phyloP scores from a whole-genome alignment of 1,140 invertebrate genomes.

The Caenorhabditis tropicalis region DNA sequence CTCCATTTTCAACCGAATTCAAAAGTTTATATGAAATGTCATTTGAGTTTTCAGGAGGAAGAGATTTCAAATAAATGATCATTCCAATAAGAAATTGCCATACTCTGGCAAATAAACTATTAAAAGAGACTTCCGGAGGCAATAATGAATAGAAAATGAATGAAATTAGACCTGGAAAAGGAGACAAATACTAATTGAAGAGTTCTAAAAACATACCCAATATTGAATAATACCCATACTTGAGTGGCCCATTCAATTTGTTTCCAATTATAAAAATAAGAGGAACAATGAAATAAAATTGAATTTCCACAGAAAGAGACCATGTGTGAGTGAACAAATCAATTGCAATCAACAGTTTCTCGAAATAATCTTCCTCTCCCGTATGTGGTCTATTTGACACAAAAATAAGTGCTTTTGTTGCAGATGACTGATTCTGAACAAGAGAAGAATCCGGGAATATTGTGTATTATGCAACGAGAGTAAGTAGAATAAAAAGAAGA shows the following conservation, averaged over 20 bases:
- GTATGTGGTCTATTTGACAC: conserved; percentile 29
- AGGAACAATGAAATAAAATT: conserved; percentile 30
- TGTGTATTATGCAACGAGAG: neutral
- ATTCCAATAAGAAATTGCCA: conserved; percentile 10
- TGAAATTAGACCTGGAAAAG: neutral
- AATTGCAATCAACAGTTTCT: neutral
- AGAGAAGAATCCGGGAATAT: neutral
- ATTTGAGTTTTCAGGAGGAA: neutral
- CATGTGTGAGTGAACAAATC: conserved; percentile 17
- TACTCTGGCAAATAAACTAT: conserved; percentile 8
- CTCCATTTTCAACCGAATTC: neutral
- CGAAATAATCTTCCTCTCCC: conserved; percentile 13
- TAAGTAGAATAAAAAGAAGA: neutral
- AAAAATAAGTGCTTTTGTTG: neutral
- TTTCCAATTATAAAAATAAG: neutral
- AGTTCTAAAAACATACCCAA: neutral
- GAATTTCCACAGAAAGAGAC: conserved; percentile 17
- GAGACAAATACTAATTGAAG: neutral
- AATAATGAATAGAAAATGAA: neutral
- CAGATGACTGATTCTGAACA: neutral
- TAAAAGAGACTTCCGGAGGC: neutral
- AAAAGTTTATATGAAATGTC: neutral
- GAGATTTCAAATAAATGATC: conserved; percentile 1
- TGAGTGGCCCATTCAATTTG: neutral
- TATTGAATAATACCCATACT: neutral